phyloP scores from a whole-genome alignment of 2,888 invertebrate species.

The Cheiracanthium punctorium region DNA sequence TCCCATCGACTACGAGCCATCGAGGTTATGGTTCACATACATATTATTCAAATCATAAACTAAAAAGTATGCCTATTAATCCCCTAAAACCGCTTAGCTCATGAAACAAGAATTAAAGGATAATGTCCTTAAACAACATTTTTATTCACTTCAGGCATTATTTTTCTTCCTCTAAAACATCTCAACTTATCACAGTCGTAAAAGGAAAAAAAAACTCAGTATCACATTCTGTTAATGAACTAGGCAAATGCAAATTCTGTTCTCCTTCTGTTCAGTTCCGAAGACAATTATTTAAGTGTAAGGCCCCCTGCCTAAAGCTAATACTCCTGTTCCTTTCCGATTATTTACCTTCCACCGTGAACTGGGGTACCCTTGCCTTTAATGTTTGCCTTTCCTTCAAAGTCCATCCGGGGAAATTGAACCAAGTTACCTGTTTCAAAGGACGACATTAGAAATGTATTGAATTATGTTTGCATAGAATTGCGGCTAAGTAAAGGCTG shows the following conservation, averaged over 20 bases:
- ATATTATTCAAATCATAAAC: too few relatives aligned
- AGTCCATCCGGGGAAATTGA: slow-evolving; percentile 10
- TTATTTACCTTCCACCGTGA: slow-evolving; percentile 2
- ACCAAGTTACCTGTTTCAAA: slow-evolving; percentile 15
- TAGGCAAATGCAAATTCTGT: not conserved
- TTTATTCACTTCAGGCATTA: too few relatives aligned
- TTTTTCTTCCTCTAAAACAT: too few relatives aligned
- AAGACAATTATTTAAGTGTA: slow-evolving; percentile 17
- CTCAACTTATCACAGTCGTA: too few relatives aligned
- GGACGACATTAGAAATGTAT: slow-evolving; percentile 10
- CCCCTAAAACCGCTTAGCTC: too few relatives aligned
- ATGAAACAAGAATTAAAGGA: too few relatives aligned
- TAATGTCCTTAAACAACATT: too few relatives aligned
- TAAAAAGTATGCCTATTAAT: too few relatives aligned
- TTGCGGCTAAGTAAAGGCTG: not conserved
- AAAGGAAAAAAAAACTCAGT: too few relatives aligned
- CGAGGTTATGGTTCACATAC: too few relatives aligned
- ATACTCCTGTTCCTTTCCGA: not conserved
- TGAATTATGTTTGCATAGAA: slow-evolving; percentile 16
- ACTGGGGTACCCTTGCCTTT: not conserved
- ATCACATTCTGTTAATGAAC: not conserved
- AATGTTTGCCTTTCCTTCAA: slow-evolving; percentile 16
- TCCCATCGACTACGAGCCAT: too few relatives aligned
- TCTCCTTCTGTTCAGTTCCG: not conserved
- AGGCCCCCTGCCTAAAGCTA: not conserved